phyloP scores from a whole-genome alignment of 1,140 invertebrate species.

The Bemisia tabaci region DNA sequence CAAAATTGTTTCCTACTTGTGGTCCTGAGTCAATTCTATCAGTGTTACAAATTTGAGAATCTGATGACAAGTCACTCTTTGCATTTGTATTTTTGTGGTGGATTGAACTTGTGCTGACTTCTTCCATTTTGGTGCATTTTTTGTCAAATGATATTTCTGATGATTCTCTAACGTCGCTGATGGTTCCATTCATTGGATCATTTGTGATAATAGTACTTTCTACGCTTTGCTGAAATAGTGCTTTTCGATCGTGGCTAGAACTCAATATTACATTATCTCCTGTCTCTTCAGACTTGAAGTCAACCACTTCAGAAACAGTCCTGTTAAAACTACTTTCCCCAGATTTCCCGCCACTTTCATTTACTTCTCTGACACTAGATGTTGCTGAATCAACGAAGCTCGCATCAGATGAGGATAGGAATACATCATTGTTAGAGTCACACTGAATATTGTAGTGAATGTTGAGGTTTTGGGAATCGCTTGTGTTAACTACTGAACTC shows the following conservation, averaged over 20 bases:
- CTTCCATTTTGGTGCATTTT: too few species aligned
- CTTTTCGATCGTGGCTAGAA: too few species aligned
- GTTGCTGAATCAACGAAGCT: not conserved
- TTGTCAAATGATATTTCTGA: too few species aligned
- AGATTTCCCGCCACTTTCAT: not conserved
- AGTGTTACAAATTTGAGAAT: not conserved
- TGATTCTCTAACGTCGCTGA: too few species aligned
- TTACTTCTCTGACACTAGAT: not conserved
- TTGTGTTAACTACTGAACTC: slow-evolving; percentile 22
- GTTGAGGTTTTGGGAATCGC: slow-evolving; percentile 17
- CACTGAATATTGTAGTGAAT: slow-evolving; percentile 17
- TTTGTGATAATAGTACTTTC: too few species aligned
- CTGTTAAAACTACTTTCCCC: not conserved
- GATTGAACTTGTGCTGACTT: too few species aligned
- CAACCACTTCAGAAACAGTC: not conserved
- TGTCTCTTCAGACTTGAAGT: not conserved
- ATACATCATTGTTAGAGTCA: not conserved
- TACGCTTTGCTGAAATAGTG: too few species aligned
- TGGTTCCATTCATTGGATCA: too few species aligned
- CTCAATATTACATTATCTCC: too few species aligned
- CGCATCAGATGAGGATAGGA: not conserved
- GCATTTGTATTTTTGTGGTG: too few species aligned
- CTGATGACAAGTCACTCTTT: not conserved
- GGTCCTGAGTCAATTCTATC: not conserved
- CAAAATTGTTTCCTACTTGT: not conserved